Evolutionary conservation across 92 coral and sea anemone genomes (phyloP).

Genomic region (Actinernus sp.): DNA sequence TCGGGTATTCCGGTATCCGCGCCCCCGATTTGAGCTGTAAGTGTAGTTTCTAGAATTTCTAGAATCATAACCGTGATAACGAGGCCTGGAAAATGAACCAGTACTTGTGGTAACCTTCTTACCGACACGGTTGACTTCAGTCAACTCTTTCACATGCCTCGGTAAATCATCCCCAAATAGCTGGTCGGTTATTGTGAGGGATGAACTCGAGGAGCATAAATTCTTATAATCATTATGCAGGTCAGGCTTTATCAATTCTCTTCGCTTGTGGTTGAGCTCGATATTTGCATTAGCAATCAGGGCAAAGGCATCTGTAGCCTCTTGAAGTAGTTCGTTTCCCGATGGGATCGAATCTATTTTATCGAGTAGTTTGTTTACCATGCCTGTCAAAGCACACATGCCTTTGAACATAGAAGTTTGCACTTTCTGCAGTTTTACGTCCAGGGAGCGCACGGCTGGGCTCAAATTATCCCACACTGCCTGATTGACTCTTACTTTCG

Average conservation of each 20-base stretch:
- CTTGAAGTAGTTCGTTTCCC: conserved; percentile 38
- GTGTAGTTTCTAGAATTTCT: too few species aligned
- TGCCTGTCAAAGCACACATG: conserved; percentile 34
- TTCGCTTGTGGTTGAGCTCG: conserved; percentile 38
- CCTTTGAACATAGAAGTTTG: conserved; percentile 38
- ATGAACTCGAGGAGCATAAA: conserved; percentile 32
- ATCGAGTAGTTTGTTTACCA: conserved; percentile 17
- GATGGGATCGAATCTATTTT: conserved; percentile 17
- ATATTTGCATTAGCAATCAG: conserved; percentile 60
- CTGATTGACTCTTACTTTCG: conserved; percentile 59
- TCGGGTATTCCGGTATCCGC: too few species aligned
- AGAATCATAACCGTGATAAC: too few species aligned
- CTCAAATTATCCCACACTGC: conserved; percentile 51
- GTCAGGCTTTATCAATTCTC: conserved; percentile 63
- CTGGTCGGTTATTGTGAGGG: conserved; percentile 37
- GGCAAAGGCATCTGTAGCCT: conserved; percentile 58
- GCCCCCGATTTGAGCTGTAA: too few species aligned
- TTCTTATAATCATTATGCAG: conserved; percentile 31
- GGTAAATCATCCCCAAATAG: too few species aligned
- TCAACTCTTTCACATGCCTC: conserved; percentile 51
- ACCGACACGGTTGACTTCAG: conserved; percentile 54
- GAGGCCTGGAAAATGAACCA: too few species aligned
- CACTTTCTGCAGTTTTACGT: conserved; percentile 41
- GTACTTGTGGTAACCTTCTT: conserved; percentile 39
- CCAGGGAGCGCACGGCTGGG: conserved; percentile 48